These are phyloP conservation scores for Hirtodrosophila trivittata DNA, from an alignment of 2,888 invertebrate genomes.

Conservation along the genomic window DNA sequence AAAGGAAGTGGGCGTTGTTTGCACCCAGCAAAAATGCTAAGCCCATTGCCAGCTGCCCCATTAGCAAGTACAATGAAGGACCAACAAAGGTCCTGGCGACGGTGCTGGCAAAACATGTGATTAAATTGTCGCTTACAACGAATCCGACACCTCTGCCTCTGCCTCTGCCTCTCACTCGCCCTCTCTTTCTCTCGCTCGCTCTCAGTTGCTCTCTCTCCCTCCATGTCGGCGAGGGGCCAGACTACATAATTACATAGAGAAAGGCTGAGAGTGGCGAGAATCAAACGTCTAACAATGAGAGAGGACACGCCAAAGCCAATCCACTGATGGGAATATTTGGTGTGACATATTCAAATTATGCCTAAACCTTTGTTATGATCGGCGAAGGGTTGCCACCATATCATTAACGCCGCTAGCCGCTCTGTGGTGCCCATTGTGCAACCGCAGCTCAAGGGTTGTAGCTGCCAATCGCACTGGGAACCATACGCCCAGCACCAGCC, in stretches of 20 bases:
- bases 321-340: conserved; percentile 56
- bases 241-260: conserved; percentile 59
- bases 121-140: conserved; percentile 72
- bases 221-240: conserved; percentile 16
- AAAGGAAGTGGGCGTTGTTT: conserved; percentile 72
- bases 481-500: conserved; percentile 18
- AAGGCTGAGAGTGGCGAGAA: conserved; percentile 26
- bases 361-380: conserved; percentile 57
- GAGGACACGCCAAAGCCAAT: conserved; percentile 50
- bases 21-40: conserved; percentile 40
- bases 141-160: conserved; percentile 65
- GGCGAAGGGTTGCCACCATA: conserved; percentile 70
- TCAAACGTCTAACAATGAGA: conserved; percentile 56
- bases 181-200: too few relatives aligned
- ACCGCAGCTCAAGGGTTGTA: conserved; percentile 61
- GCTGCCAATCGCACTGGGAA: conserved; percentile 45
- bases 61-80: conserved; percentile 43
- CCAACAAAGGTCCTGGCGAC: conserved; percentile 45
- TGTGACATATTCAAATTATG: conserved; percentile 72
- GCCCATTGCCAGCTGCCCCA: conserved; percentile 61
- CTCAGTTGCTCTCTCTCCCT: too few relatives aligned
- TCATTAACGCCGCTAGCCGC: conserved; percentile 79
- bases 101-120: conserved; percentile 67
- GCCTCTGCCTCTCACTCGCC: not conserved
- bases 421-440: conserved; percentile 77